Base-by-base conservation (phyloP, 2,888 invertebrate genomes). In the Melipona beecheii region DNA sequence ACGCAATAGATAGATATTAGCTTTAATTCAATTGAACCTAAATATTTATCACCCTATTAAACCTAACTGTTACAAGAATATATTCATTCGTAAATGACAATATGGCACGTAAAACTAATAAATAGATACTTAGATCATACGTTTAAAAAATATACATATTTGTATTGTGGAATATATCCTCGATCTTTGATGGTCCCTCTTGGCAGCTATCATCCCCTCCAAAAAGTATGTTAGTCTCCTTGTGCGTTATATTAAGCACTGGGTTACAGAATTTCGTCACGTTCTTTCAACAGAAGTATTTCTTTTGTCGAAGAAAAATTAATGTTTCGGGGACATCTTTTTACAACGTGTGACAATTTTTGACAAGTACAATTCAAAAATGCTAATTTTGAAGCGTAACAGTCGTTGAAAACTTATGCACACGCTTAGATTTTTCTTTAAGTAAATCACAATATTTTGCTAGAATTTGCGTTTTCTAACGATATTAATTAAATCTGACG, bases 211-310 rank as follows among this genome's bases (percentile, higher is more conserved):
- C n/a, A 15, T 71, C 4, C 15, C 9, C 36, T 0, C 1, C 36
- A 36, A 9, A 36, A 43, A 58, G 21, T 9, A 36, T 36, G 36
- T 36, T 36, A 36, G 9, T 36, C 36, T 50, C 19, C 0, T 58
- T 68, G 6, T 52, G 15, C 13, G n/a, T 72, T 75, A 72, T 60
- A 50, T 60, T 15, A 81, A 75, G 62, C 80, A 19, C 15, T 62
- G 21, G 24, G 6, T 70, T 75, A 62, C 50, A 54, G 11, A 64
- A 62, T 31, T 58, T 31, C 36, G 24, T 64, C 36, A 72, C 68
- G 17, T 13, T 17, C 3, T 19, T 50, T 21, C 4, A 58, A 52
- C 21, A 3, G 60, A 70, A 54, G 21, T 69, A 69, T 60, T 17
- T 17, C 43, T n/a, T 27, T 71, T 64, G 75, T 5, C 66, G 50